Evolutionary conservation across 1,140 invertebrate genomes (phyloP).

Genomic region (Anastatus disparis): DNA sequence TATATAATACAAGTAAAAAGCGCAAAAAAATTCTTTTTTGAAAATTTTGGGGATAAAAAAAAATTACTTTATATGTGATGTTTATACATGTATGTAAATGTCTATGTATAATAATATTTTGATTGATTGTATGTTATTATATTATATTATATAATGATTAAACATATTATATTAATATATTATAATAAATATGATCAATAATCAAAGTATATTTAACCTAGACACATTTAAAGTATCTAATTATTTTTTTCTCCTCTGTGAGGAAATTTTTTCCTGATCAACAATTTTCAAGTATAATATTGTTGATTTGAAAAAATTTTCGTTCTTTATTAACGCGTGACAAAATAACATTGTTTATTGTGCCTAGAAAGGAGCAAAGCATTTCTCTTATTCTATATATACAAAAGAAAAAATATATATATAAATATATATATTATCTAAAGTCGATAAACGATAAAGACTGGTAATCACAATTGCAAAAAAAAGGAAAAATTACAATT

Average conservation of each 20-base stretch:
- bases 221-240: no score
- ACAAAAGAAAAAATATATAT: conserved; percentile 16
- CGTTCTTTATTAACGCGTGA: conserved; percentile 4
- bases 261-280: no score
- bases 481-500: conserved; percentile 33
- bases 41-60: conserved; percentile 16
- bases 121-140: conserved; percentile 18
- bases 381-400: conserved; percentile 38
- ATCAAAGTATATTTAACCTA: no score
- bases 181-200: conserved; percentile 8
- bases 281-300: no score
- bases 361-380: conserved; percentile 40
- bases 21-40: conserved; percentile 20
- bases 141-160: neutral
- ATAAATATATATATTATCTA: conserved; percentile 24
- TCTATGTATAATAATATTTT: conserved; percentile 21
- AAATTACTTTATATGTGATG: conserved; percentile 2
- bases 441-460: conserved; percentile 38
- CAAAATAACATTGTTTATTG: conserved; percentile 36
- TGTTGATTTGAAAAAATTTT: conserved; percentile 23
- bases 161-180: conserved; percentile 9
- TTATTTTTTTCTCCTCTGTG: no score
- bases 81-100: conserved; percentile 13
- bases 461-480: conserved; percentile 39
- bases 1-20: conserved; percentile 26